Evolutionary conservation across 1,140 invertebrate genomes (phyloP), one percentile per base, ranked within the genome.

Genomic region (Ectropis grisescens): DNA sequence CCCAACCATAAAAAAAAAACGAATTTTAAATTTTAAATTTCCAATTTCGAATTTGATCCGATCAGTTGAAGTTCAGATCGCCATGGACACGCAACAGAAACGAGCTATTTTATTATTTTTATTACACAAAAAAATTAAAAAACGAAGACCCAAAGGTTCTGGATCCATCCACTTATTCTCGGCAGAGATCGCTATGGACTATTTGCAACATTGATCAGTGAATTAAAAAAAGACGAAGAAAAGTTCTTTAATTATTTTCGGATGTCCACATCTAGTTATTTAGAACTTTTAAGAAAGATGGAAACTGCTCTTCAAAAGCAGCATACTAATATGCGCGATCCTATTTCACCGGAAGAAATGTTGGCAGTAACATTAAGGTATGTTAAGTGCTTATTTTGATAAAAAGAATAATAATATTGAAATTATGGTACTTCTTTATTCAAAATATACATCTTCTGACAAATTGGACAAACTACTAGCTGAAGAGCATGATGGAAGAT

Each of bases 351-450:
- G 11, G 29, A 31, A 9, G 29, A 31, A 31, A 31, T 31, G 14
- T 31, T 31, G 29, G 29, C 29, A 31, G 29, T 31, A 5, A 19
- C 29, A 31, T 31, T 31, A 31, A 31, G 29, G 29, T 31, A 31
- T 31, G 29, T 31, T n/a, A n/a, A n/a, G 19, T 2, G 29, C 15
- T 31, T 31, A 16, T 31, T 31, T 31, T 31, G 19, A 31, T 37
- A 30, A 37, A 16, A 11, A 19, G 22, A 32, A 3, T 32, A 2
- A 16, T 36, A 36, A 29, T 36, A 36, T 36, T 36, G 33, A 36
- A 36, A 28, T 28, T 36, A 15, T 36, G n/a, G n/a, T n/a, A n/a
- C n/a, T 36, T 36, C 34, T 36, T 36, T 36, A 29, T 36, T 36
- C 9, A 29, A 36, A 36, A 36, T 36, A 36, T 13, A 36, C 34